phyloP scores from a whole-genome alignment of 1,140 invertebrate genomes.

The Euborellia annulipes region DNA sequence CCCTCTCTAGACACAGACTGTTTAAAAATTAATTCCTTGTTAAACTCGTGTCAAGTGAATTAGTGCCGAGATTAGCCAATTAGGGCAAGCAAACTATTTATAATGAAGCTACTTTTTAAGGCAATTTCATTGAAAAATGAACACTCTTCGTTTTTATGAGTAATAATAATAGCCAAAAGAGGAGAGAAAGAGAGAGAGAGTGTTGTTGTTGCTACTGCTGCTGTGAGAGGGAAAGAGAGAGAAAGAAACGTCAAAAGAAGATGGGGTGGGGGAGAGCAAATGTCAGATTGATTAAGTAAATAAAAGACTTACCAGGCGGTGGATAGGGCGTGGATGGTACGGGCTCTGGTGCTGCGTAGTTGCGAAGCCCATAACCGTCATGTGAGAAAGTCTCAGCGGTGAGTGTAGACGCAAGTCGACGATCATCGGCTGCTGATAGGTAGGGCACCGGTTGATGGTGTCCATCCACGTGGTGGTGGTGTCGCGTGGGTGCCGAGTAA shows the following conservation, averaged over 20 bases:
- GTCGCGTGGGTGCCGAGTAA: slow-evolving; percentile 40
- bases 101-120: too few relatives aligned
- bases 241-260: slow-evolving; percentile 18
- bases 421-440: slow-evolving; percentile 47
- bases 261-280: slow-evolving; percentile 15
- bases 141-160: too few relatives aligned
- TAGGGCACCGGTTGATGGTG: slow-evolving; percentile 37
- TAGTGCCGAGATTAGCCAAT: too few relatives aligned
- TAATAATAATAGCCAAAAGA: too few relatives aligned
- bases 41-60: too few relatives aligned
- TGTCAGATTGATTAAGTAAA: slow-evolving; percentile 12
- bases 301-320: slow-evolving; percentile 47
- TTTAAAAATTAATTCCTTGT: too few relatives aligned
- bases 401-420: slow-evolving; percentile 37
- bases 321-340: slow-evolving; percentile 63
- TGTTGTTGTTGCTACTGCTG: slow-evolving; percentile 21
- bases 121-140: too few relatives aligned
- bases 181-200: too few relatives aligned
- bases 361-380: slow-evolving; percentile 57
- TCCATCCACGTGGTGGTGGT: slow-evolving; percentile 28
- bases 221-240: slow-evolving; percentile 6
- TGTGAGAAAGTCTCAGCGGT: slow-evolving; percentile 55
- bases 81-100: too few relatives aligned
- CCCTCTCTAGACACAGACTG: too few relatives aligned
- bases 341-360: slow-evolving; percentile 52